These are phyloP conservation scores for Aramus guarauna DNA, from an alignment of 2,113 vertebrate genomes.

Conservation along the genomic window DNA sequence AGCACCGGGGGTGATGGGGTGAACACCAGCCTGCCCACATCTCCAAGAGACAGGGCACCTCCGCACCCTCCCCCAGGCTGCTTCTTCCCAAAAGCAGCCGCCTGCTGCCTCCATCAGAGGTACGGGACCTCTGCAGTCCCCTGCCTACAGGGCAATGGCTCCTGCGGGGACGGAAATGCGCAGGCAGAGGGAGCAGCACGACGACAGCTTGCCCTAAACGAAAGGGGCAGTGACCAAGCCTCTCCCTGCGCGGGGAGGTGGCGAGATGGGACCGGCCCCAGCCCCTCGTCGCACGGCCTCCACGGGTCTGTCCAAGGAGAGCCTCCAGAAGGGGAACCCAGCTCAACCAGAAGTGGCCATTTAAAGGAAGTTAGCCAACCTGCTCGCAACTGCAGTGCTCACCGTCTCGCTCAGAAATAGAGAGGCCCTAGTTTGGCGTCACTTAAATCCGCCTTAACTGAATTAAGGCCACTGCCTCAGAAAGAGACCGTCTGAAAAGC, in stretches of 20 bases:
- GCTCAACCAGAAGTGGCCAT: not conserved
- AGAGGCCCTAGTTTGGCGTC: not conserved
- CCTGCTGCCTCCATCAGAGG: not conserved
- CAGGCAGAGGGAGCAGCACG: rapidly evolving
- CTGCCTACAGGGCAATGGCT: not conserved
- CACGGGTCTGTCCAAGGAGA: not conserved
- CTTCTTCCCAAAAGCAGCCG: not conserved
- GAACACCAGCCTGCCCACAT: not conserved
- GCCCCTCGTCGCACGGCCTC: rapidly evolving
- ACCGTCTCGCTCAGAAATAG: not conserved
- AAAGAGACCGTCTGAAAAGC: not conserved
- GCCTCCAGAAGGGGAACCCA: not conserved
- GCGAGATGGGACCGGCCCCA: not conserved
- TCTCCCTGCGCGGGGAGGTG: not conserved
- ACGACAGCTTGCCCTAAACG: rapidly evolving
- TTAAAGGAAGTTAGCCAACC: not conserved
- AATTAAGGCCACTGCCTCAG: not conserved
- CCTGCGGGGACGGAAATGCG: rapidly evolving
- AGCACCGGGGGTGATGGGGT: rapidly evolving
- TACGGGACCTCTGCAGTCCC: not conserved
- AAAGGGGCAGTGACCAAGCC: not conserved
- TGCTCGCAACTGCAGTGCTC: not conserved
- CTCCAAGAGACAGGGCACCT: not conserved
- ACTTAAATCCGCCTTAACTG: not conserved
- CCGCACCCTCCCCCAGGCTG: not conserved